Conservation (phyloP, 2,113 vertebrate species). For the Steatornis caripensis region DNA sequence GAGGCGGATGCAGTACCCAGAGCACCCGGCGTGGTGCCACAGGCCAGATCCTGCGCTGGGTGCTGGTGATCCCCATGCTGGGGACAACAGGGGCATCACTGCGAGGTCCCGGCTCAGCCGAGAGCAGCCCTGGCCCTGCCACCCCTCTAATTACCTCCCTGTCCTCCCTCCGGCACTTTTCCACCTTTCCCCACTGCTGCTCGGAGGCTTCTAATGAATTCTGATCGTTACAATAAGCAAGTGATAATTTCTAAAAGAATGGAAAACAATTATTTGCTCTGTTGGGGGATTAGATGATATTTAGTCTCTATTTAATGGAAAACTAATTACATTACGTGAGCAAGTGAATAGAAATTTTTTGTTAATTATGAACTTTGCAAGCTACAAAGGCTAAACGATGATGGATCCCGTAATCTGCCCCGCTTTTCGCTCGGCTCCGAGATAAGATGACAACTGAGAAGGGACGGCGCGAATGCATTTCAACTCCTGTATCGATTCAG, state of each 20-base stretch:
- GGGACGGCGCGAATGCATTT: not conserved
- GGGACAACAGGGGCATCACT: accelerated
- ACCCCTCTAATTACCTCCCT: not conserved
- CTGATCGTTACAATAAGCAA: not conserved
- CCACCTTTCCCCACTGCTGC: not conserved
- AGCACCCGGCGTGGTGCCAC: accelerated
- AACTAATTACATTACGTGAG: constrained; percentile 61
- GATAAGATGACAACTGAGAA: not conserved
- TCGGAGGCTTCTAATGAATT: not conserved
- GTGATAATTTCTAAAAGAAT: not conserved
- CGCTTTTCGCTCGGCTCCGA: not conserved
- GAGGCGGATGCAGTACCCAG: accelerated
- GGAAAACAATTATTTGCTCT: constrained; percentile 63
- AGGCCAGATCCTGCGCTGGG: not conserved
- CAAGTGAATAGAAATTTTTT: constrained; percentile 12
- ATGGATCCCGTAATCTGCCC: not conserved
- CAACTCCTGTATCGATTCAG: not conserved
- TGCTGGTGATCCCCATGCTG: not conserved
- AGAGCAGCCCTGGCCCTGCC: not conserved
- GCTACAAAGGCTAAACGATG: constrained; percentile 7
- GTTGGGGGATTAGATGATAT: constrained; percentile 37
- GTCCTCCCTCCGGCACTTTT: not conserved
- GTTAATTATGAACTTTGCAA: constrained; percentile 43
- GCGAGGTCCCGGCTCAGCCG: not conserved
- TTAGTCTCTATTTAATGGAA: constrained; percentile 32